Evolutionary conservation across 2,113 vertebrate species (phyloP), one percentile per base, ranked within the genome.

Genomic region (Lepidothrix coronata): DNA sequence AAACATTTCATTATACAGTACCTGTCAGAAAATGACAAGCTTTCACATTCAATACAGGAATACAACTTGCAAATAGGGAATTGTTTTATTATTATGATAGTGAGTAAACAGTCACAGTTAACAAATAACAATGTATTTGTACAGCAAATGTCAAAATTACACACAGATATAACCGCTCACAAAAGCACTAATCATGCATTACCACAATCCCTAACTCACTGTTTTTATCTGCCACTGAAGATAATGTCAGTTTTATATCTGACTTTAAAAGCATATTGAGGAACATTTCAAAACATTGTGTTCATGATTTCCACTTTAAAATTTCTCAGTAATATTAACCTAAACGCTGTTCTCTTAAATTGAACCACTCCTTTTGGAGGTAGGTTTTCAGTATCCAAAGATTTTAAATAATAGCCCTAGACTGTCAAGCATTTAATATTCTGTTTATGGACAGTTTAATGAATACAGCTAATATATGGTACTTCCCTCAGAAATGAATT

Each of bases 1-100:
- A 58, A 95, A 83, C 43, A 83, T 83, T 89, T 95, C 49, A 88
- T 94, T 79, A 89, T 25, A 67, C 21, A 76, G 73, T 71, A 88
- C 33, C 51, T 82, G 74, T 51, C 88, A 96, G 61, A 78, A 93
- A 93, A 91, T 51, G 4, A 91, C 79, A 89, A 73, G 54, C 44
- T 91, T 86, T 68, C 76, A 72, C 72, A 91, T 65, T 70, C 75
- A 95, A 11, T 24, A 44, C 25, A 88, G 44, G 25, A 73, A 31
- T 58, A n/a, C 52, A 73, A 79, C 80, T 95, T 81, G 61, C 48
- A 93, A 83, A 76, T 70, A 58, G 8, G 9, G 30, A 89, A 73
- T 87, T 88, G 67, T 88, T 96, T 73, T 54, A 81, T 51, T 76
- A 9, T 33, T 49, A 41, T 0, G 8, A 63, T 6, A 85, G 72